These are phyloP conservation scores for Mus spicilegus DNA, from an alignment of 2,113 vertebrate genomes.

Conservation along the genomic window DNA sequence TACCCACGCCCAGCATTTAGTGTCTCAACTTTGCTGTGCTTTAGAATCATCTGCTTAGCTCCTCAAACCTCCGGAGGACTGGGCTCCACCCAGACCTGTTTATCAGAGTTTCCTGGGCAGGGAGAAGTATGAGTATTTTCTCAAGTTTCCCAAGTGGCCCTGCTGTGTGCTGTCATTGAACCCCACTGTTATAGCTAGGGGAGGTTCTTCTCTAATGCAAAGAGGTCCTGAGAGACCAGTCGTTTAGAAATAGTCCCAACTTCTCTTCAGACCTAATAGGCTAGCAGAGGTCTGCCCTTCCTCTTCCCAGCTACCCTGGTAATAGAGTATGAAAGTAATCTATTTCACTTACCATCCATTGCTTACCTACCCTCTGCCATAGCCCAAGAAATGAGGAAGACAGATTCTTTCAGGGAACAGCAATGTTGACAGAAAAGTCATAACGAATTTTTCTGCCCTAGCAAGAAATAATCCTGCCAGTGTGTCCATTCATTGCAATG, in stretches of 20 bases:
- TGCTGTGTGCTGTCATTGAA: neutral
- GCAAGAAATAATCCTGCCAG: neutral
- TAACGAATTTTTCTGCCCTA: neutral
- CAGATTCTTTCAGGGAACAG: constrained; percentile 1
- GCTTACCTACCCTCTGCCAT: neutral
- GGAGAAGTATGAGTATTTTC: neutral
- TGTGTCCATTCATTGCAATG: neutral
- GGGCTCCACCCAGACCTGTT: neutral
- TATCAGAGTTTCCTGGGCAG: constrained; percentile 19
- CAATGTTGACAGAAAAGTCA: neutral
- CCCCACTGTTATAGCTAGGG: neutral
- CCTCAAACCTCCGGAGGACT: neutral
- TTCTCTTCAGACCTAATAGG: neutral
- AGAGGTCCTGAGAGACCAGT: neutral
- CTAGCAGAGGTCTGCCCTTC: neutral
- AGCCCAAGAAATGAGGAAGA: neutral
- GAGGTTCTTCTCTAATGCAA: constrained; percentile 2
- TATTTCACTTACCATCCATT: neutral
- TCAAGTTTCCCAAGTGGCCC: constrained; percentile 12
- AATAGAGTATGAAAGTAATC: neutral
- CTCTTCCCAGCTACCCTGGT: neutral
- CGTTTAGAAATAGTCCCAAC: constrained; percentile 37
- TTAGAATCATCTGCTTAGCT: neutral
- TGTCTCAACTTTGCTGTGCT: neutral
- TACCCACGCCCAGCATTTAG: too few species aligned